A percentile compares a stretch with the other conserved stretches of the same genome.
Conservation (phyloP, 2,797 vertebrate species). For the Psittacula derbiana region DNA sequence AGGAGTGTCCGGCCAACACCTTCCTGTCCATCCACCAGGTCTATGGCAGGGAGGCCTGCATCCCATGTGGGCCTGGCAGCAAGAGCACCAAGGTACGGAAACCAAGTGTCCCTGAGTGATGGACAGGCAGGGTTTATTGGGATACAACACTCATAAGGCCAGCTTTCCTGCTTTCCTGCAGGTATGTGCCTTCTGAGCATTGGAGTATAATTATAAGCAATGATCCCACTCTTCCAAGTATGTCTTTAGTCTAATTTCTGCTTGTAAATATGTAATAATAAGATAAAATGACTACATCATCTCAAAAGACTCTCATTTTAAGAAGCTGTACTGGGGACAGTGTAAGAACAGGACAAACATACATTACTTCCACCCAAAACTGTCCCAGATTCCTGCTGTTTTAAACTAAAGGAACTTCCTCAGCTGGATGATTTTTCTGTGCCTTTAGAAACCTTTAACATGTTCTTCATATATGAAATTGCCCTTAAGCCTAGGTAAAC, state of each 20-base stretch:
- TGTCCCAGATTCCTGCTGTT: not conserved
- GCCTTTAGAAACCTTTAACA: not conserved
- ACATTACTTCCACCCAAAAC: not conserved
- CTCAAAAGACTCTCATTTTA: not conserved
- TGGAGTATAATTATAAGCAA: not conserved
- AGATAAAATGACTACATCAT: not conserved
- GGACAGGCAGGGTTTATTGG: not conserved
- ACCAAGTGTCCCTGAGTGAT: accelerated
- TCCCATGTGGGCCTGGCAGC: constrained; percentile 91
- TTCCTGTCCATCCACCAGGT: constrained; percentile 86
- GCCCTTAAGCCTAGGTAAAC: not conserved
- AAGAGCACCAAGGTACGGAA: constrained; percentile 83
- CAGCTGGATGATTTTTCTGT: not conserved
- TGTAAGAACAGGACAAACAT: not conserved
- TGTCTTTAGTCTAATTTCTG: not conserved
- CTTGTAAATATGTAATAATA: not conserved
- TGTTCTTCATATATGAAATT: not conserved
- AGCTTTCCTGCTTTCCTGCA: not conserved
- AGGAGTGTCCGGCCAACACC: constrained; percentile 88
- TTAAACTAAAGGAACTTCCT: not conserved
- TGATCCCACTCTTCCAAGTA: not conserved
- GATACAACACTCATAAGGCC: not conserved
- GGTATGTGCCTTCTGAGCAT: not conserved
- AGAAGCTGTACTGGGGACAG: not conserved
- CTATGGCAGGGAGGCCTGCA: constrained; percentile 85